Percentiles rank a stretch among this genome's conserved stretches.
Evolutionary conservation across 2,113 vertebrate genomes (phyloP).

Genomic region (Rhabdomys dilectus): DNA sequence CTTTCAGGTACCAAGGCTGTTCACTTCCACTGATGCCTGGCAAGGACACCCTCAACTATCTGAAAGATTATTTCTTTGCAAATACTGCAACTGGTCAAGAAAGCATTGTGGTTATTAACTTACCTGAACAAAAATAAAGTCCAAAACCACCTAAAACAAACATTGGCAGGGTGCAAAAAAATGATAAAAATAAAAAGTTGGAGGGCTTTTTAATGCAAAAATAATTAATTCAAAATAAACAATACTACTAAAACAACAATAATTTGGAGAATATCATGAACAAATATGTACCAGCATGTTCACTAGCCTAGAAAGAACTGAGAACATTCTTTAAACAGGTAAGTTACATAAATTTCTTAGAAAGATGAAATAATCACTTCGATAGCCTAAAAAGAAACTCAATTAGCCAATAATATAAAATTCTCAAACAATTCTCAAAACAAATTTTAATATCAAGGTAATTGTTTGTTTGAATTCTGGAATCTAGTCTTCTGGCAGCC

Average conservation of each 20-base stretch:
- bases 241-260: background rate
- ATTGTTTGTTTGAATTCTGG: no score
- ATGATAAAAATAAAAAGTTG: background rate
- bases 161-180: background rate
- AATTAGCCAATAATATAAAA: background rate
- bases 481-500: no score
- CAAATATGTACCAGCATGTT: background rate
- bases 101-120: background rate
- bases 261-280: background rate
- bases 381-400: background rate
- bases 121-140: background rate
- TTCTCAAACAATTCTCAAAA: no score
- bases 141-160: background rate
- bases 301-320: background rate
- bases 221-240: background rate
- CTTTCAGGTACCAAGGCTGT: no score
- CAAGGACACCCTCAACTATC: no score
- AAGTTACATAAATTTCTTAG: background rate
- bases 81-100: background rate
- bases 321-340: background rate
- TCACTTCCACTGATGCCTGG: no score
- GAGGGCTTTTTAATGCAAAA: background rate
- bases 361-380: slow-evolving; percentile 20
- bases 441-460: no score
- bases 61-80: background rate